phyloP scores from a whole-genome alignment of 1,140 invertebrate species.

The Charaxes varanes region DNA sequence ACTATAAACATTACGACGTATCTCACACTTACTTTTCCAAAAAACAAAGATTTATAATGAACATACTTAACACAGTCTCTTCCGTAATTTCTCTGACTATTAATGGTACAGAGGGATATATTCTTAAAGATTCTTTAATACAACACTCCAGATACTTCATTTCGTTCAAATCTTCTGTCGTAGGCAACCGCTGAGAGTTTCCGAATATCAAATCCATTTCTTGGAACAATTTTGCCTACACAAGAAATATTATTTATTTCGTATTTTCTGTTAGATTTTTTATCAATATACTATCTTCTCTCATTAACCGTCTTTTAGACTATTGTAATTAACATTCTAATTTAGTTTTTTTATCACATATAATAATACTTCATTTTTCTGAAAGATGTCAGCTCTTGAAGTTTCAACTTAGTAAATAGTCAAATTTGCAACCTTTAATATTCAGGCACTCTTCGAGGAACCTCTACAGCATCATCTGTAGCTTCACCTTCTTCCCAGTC shows the following conservation, averaged over 20 bases:
- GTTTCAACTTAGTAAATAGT: too few species aligned
- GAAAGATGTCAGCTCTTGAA: too few species aligned
- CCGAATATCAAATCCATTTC: constrained; percentile 39
- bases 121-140: constrained; percentile 80
- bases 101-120: constrained; percentile 84
- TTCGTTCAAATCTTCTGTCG: constrained; percentile 56
- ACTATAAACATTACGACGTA: too few species aligned
- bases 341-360: too few species aligned
- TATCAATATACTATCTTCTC: too few species aligned
- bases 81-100: constrained; percentile 78
- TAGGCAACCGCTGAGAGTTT: constrained; percentile 69
- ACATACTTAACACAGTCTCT: constrained; percentile 76
- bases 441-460: constrained; percentile 74
- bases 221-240: constrained; percentile 30
- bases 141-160: constrained; percentile 2
- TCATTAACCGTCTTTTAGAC: too few species aligned
- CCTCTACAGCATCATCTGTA: constrained; percentile 45
- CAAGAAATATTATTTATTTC: neutral
- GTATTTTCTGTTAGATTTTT: neutral
- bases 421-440: too few species aligned
- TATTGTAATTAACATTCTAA: too few species aligned
- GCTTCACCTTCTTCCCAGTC: constrained; percentile 69
- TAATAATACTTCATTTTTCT: too few species aligned
- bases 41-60: too few species aligned
- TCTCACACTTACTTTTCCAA: too few species aligned